These are phyloP conservation scores for Turritopsis rubra DNA, from an alignment of 30 jellyfish, hydroid and myxozoan genomes.

Conservation along the genomic window DNA sequence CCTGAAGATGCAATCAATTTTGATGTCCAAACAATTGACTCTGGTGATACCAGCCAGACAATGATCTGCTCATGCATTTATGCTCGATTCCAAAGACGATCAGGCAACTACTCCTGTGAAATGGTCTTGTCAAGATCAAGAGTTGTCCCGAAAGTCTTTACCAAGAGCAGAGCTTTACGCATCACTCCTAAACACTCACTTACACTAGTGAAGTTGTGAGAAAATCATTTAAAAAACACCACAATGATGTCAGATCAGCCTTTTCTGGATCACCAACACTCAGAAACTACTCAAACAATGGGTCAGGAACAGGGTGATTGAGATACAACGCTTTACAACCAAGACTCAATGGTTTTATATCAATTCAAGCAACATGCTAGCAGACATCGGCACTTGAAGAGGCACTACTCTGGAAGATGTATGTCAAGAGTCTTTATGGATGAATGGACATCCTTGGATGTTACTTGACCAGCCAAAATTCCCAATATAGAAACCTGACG, in stretches of 20 bases:
- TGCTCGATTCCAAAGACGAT: no score
- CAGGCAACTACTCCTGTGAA: no score
- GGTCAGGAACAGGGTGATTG: conserved; percentile 18
- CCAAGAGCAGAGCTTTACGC: no score
- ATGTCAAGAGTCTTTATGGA: conserved; percentile 3
- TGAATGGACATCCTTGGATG: neutral
- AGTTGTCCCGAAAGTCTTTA: conserved; percentile 3
- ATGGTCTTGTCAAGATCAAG: conserved; percentile 14
- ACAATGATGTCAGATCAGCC: neutral
- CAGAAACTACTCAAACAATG: conserved; percentile 21
- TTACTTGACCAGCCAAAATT: neutral
- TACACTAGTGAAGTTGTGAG: conserved; percentile 22
- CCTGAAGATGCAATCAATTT: neutral
- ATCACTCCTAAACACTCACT: conserved; percentile 13
- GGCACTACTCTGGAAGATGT: conserved; percentile 20
- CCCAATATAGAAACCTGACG: neutral
- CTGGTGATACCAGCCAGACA: neutral
- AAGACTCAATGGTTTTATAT: conserved; percentile 2
- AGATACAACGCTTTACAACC: neutral
- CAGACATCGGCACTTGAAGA: conserved; percentile 22
- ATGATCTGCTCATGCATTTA: neutral
- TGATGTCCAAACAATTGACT: neutral
- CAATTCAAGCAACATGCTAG: neutral
- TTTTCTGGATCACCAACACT: conserved; percentile 11
- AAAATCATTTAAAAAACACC: neutral